These are phyloP conservation scores for Diplosoma virens DNA, from an alignment of 23 tunicate species.

Conservation along the genomic window DNA sequence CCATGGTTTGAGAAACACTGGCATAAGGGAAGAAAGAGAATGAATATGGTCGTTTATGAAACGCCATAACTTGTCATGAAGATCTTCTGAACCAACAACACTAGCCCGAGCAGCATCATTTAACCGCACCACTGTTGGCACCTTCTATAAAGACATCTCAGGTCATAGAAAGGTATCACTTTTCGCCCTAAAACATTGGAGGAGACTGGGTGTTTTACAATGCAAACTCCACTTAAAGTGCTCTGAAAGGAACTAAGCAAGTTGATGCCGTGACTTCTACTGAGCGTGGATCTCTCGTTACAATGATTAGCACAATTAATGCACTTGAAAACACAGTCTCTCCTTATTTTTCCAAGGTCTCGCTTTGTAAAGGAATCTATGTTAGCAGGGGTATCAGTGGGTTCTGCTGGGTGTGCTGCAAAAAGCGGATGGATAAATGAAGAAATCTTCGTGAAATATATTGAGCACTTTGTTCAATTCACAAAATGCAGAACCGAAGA, in stretches of 20 bases:
- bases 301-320: constrained; percentile 17
- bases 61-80: constrained; percentile 1
- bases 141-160: not conserved
- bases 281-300: constrained; percentile 27
- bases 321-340: constrained; percentile 41
- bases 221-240: not conserved
- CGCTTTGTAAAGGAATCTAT: constrained; percentile 22
- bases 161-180: not conserved
- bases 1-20: too few relatives aligned
- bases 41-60: not conserved
- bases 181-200: constrained; percentile 11
- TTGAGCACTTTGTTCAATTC: not conserved
- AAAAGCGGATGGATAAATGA: constrained; percentile 28
- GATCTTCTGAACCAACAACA: not conserved
- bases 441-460: constrained; percentile 5
- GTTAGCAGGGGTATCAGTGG: constrained; percentile 18
- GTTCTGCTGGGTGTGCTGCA: constrained; percentile 12
- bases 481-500: not conserved
- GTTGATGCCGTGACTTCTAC: constrained; percentile 25
- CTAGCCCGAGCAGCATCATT: constrained; percentile 13
- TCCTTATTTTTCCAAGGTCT: constrained; percentile 18
- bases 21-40: not conserved
- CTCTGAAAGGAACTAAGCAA: constrained; percentile 22
- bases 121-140: not conserved
- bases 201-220: too few relatives aligned